Percentiles rank a stretch among this genome's conserved stretches.
phyloP scores from a whole-genome alignment of 2,797 vertebrate genomes.

The Miopithecus talapoin region DNA sequence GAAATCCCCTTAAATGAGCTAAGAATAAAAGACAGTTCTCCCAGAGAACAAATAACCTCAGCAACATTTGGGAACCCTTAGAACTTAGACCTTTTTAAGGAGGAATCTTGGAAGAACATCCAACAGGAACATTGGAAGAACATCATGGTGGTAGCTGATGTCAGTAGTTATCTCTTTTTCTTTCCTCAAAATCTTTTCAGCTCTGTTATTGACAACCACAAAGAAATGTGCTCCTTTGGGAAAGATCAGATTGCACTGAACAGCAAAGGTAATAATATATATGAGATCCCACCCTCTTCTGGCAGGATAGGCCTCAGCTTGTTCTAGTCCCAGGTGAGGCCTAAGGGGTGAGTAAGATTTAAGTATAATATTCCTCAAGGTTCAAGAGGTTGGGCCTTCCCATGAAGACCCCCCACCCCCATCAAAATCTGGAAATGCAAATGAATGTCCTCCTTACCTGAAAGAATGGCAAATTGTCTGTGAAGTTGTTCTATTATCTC shows the following conservation, averaged over 20 bases:
- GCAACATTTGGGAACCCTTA: not conserved
- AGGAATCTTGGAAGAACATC: not conserved
- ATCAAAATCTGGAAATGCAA: slow-evolving; percentile 34
- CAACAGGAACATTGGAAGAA: not conserved
- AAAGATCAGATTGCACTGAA: not conserved
- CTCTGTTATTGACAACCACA: not conserved
- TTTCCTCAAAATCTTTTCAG: not conserved
- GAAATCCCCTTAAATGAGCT: not conserved
- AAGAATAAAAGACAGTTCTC: not conserved
- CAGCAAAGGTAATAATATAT: not conserved
- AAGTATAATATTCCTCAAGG: not conserved
- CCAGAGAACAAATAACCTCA: slow-evolving; percentile 20
- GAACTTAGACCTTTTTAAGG: not conserved
- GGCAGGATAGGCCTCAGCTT: not conserved
- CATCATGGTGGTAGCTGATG: not conserved
- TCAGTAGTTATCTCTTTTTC: not conserved
- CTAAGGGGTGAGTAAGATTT: not conserved
- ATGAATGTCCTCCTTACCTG: slow-evolving; percentile 87
- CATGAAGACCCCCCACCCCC: not conserved
- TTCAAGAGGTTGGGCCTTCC: not conserved
- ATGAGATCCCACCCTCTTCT: not conserved
- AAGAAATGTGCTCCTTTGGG: not conserved
- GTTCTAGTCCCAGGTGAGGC: not conserved
- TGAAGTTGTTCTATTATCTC: slow-evolving; percentile 98
- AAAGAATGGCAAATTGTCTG: slow-evolving; percentile 94